Evolutionary conservation across 37 sponge, comb jelly and placozoan species (phyloP).

Genomic region (Cliona cf. orientalis): DNA sequence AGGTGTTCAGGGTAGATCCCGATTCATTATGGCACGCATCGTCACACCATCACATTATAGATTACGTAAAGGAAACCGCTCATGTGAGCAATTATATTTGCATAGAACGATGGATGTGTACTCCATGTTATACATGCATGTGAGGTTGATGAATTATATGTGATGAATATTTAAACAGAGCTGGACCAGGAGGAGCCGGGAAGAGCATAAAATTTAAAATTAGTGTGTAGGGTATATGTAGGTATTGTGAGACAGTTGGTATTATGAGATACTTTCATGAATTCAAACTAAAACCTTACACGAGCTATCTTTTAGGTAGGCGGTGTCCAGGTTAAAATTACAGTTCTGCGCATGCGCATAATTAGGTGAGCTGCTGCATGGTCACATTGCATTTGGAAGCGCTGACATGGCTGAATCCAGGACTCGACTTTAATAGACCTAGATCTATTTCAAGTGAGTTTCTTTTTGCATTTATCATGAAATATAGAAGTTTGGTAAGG

Average conservation of each 20-base stretch:
- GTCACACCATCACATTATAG: too few species aligned
- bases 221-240: conserved; percentile 1
- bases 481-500: not conserved
- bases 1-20: too few species aligned
- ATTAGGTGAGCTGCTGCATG: not conserved
- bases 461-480: not conserved
- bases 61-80: too few species aligned
- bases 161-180: too few species aligned
- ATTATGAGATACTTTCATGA: not conserved
- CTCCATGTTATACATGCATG: too few species aligned
- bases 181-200: too few species aligned
- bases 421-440: not conserved
- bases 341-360: not conserved
- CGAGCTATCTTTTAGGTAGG: not conserved
- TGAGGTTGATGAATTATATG: too few species aligned
- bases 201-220: too few species aligned
- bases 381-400: not conserved
- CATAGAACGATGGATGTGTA: too few species aligned
- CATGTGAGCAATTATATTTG: too few species aligned
- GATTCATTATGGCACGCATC: too few species aligned
- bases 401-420: not conserved
- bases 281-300: not conserved
- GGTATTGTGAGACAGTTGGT: not conserved
- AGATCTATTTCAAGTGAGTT: not conserved
- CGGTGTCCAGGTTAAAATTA: not conserved